Base-by-base conservation (phyloP, 2,888 invertebrate species). In the Alitta virens region DNA sequence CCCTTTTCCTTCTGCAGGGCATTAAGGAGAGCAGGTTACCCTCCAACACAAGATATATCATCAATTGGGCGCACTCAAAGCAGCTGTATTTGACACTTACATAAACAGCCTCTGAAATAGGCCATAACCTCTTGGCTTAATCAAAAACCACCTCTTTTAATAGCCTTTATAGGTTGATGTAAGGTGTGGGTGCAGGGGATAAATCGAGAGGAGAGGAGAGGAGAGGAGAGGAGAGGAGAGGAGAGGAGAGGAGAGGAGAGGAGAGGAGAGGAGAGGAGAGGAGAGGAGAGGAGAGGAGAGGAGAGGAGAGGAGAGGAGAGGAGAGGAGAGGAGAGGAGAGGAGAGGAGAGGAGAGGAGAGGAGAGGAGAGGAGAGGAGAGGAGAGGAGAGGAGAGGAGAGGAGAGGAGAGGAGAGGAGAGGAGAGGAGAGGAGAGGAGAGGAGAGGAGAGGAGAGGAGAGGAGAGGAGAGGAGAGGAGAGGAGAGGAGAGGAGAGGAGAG, bases 351-450 rank as follows among this genome's bases (percentile, higher is more conserved):
- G 26, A 49, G 49, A 7, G n/a, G n/a, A 9, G n/a, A 49, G n/a
- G 7, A 18, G 18, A 16, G 18, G 12, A 27, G 7, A 33, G 27
- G 53, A 18, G 9, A 27, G 54, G 21, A 1, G 43, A 26, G n/a
- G 43, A 38, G 56, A 56, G 56, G n/a, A 12, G 14, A 46, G n/a
- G 56, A 16, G 56, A 43, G 56, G 18, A 25, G 3, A 46, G n/a
- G 42, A 16, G 42, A 40, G 42, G 42, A 40, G 42, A 16, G 42
- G 12, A 40, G 42, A 40, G 42, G 42, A 16, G 12, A 16, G 42
- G 16, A 16, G 42, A 16, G 42, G 16, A 40, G 42, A 16, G 42
- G 12, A 40, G 42, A 40, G 42, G 42, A 16, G 12, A 40, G 42
- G 12, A 40, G n/a, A n/a, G 42, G 42, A 40, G 16, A 40, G 12